Conservation (phyloP, 2,797 vertebrate genomes). For the Rhabdomys pumilio region DNA sequence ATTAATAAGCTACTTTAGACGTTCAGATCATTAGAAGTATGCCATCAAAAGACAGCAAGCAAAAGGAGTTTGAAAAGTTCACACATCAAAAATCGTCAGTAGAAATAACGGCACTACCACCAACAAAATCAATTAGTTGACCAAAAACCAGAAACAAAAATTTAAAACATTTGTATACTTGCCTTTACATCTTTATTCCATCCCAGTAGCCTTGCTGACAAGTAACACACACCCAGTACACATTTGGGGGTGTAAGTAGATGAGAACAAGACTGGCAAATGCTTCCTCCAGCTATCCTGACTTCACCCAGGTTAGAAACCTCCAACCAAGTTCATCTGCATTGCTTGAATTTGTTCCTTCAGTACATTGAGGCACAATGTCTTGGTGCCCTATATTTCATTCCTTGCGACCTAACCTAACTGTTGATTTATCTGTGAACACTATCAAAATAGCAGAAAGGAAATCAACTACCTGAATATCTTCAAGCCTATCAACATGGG, state of each 20-base stretch:
- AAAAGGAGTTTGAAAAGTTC: conserved; percentile 34
- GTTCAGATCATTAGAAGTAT: neutral
- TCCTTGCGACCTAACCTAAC: neutral
- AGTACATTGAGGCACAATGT: neutral
- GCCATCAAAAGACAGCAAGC: conserved; percentile 16
- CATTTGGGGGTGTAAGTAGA: neutral
- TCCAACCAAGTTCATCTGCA: neutral
- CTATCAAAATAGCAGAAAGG: neutral
- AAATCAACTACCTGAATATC: neutral
- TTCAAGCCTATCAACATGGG: neutral
- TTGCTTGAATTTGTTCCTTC: neutral
- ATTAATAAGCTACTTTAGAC: conserved; percentile 38
- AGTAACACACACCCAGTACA: neutral
- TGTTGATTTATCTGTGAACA: neutral
- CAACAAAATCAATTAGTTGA: conserved; percentile 39
- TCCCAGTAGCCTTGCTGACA: neutral
- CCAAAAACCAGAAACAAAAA: conserved; percentile 38
- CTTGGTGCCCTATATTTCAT: neutral
- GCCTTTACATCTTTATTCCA: conserved; percentile 53
- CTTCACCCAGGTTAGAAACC: neutral
- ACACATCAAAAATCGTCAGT: conserved; percentile 58
- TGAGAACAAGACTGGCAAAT: neutral
- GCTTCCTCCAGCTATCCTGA: neutral
- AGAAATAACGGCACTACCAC: neutral
- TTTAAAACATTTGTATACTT: neutral